Evolutionary conservation across 2,113 vertebrate genomes (phyloP), one percentile per base, ranked within the genome.

Genomic region (Trematomus loennbergii): DNA sequence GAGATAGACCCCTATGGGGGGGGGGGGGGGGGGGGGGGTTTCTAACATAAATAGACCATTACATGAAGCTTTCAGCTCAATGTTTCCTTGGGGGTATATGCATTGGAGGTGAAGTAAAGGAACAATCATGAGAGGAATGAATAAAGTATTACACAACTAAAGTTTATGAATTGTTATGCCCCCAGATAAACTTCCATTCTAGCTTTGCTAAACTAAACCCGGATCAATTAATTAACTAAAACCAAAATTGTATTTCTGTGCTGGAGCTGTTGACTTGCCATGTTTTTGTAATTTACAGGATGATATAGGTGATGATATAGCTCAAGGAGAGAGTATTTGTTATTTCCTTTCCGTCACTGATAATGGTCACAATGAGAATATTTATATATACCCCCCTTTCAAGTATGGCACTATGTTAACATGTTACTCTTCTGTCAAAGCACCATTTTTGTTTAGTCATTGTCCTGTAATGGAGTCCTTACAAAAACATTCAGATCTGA

Each of bases 11-110:
- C 77, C n/a, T 77, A 63, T 75, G 61, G 66, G 74, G 46, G 40
- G 36, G 12, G 33, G 72, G 33, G 53, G 54, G 20, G 36, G 3
- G 17, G 46, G 53, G 54, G 20, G 36, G 3, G 17, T 46, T 70
- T 62, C 45, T 33, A 22, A 46, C 22, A 50, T 52, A 46, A n/a
- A 50, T 52, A 43, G 58, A 40, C 50, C 63, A 77, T 71, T 82
- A 83, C 75, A 81, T 69, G 40, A 76, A 81, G 78, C 76, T 84
- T 82, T 87, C 62, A 77, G 53, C 20, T 77, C 60, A 29, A 5
- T 12, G 66, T 78, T 79, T 58, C 53, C 73, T 63, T 57, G 1
- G 12, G 65, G 48, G 52, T 73, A 22, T 45, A 48, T 57, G 17
- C 20, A 67, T 74, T 74, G 36, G 43, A 81, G 78, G 68, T 48